Evolutionary conservation across 2,113 vertebrate species (phyloP).

Genomic region (Synodontis membranacea): DNA sequence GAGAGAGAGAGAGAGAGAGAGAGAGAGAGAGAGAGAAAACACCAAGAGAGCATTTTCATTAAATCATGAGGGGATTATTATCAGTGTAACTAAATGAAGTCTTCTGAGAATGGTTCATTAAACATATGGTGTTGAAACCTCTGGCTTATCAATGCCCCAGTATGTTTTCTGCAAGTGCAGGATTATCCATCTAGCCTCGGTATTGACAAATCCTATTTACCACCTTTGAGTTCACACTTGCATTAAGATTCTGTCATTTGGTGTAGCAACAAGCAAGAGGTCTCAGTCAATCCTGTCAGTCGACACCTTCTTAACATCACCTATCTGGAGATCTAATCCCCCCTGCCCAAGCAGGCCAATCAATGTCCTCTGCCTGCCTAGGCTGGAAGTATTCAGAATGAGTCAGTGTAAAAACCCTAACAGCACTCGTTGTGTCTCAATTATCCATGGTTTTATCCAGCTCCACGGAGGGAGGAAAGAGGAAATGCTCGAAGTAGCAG

Average conservation of each 20-base stretch:
- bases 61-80: conserved; percentile 12
- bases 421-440: conserved; percentile 37
- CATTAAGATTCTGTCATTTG: conserved; percentile 54
- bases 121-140: conserved; percentile 22
- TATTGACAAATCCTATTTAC: conserved; percentile 51
- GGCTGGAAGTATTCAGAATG: conserved; percentile 35
- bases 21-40: too few species aligned
- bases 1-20: too few species aligned
- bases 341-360: conserved; percentile 45
- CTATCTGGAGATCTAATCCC: conserved; percentile 55
- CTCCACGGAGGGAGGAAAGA: conserved; percentile 18
- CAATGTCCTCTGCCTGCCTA: conserved; percentile 49
- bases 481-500: conserved; percentile 50
- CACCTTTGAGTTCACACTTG: conserved; percentile 35
- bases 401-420: conserved; percentile 45
- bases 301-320: conserved; percentile 50
- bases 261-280: conserved; percentile 51
- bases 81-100: conserved; percentile 5
- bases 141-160: conserved; percentile 34
- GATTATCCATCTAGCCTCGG: conserved; percentile 41
- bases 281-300: conserved; percentile 58
- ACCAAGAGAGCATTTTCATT: conserved; percentile 2
- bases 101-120: conserved; percentile 23
- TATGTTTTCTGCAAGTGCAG: conserved; percentile 5
- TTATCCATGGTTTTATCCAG: conserved; percentile 60